phyloP scores from a whole-genome alignment of 2,888 invertebrate genomes.

The Oscheius sp. region DNA sequence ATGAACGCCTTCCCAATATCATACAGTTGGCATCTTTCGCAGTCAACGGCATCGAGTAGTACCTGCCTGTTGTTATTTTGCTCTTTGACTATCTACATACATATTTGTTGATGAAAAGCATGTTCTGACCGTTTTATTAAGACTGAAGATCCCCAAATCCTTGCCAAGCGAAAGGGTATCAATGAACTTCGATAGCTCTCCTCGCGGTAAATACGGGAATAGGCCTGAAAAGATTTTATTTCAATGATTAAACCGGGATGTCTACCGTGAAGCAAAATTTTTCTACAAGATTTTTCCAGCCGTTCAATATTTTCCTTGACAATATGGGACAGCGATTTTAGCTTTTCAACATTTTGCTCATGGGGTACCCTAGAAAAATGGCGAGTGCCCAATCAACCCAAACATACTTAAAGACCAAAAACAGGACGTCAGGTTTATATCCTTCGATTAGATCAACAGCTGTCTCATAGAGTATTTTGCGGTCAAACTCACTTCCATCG shows the following conservation, averaged over 20 bases:
- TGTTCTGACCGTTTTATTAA: background rate
- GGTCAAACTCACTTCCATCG: background rate
- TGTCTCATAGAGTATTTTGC: background rate
- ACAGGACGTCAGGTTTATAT: slow-evolving; percentile 13
- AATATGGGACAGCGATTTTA: too few species aligned
- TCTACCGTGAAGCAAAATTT: background rate
- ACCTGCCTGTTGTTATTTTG: too few species aligned
- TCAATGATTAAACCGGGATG: background rate
- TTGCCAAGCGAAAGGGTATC: background rate
- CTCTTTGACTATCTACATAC: background rate
- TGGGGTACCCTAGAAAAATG: too few species aligned
- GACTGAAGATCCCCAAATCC: background rate
- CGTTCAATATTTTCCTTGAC: background rate
- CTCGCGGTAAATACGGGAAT: too few species aligned
- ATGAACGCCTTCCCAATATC: too few species aligned
- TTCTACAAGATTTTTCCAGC: background rate
- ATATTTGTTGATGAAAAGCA: background rate
- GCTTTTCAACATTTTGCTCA: too few species aligned
- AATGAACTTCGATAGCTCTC: background rate
- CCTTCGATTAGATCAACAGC: background rate
- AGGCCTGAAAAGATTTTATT: background rate
- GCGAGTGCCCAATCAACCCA: too few species aligned
- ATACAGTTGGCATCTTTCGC: too few species aligned
- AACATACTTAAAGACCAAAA: background rate
- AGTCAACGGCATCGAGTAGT: too few species aligned